Base-by-base conservation (phyloP, 2,888 invertebrate species). In the Thera britannica region DNA sequence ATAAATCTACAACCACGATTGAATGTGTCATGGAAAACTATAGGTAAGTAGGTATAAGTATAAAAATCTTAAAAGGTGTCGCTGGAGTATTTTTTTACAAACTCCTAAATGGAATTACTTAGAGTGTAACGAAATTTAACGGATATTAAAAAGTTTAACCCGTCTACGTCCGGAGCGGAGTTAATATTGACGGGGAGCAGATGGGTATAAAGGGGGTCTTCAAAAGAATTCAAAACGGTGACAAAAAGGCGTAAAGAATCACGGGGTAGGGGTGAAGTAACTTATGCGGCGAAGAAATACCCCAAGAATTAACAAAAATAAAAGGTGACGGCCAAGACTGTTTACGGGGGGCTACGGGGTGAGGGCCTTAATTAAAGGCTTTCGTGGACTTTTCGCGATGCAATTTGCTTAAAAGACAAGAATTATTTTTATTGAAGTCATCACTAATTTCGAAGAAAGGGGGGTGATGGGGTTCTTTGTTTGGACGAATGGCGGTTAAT, bases 361-460 rank as follows among this genome's bases (percentile, higher is more conserved):
- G 23, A 23, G 23, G 83, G 84, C 90, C 91, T 93, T 92, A 93
- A 92, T 93, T 92, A 93, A 93, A 92, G 93, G 92, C 92, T 93
- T 92, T 73, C 59, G 74, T 84, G 92, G 92, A 92, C 93, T 90
- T 90, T 92, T 91, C 90, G 90, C 92, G 91, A 92, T 92, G 93
- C 93, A 93, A 93, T 93, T 93, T 93, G 92, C 90, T 81, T 93
- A 92, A 93, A 93, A 93, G 93, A 93, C 93, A 92, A 92, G 93
- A 93, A 93, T 93, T 93, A 93, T 93, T 93, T 93, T 93, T 93
- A 93, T 93, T 93, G 93, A 93, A 93, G 93, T 92, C 93, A 93
- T 93, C 93, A 93, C 93, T 93, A 93, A 93, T 93, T 93, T 93
- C 84, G 79, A 77, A 52, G 52, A 86, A 88, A 87, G 87, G 83